These are phyloP conservation scores for Timema cristinae DNA, from an alignment of 2,888 invertebrate genomes.

Conservation along the genomic window DNA sequence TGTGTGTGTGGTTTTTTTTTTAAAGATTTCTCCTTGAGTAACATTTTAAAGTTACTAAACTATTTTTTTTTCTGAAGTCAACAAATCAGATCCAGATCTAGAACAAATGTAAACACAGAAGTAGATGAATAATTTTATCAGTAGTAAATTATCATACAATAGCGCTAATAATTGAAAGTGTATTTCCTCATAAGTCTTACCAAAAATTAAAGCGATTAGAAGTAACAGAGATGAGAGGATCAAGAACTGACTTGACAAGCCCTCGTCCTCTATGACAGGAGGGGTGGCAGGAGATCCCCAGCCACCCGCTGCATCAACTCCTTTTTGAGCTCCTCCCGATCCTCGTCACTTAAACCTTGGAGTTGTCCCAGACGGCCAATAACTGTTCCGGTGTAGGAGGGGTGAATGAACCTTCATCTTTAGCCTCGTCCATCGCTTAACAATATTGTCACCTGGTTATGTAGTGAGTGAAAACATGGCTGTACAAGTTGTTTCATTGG, in stretches of 20 bases:
- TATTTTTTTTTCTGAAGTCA: too few relatives aligned
- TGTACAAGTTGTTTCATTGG: too few relatives aligned
- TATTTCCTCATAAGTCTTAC: slow-evolving; percentile 18
- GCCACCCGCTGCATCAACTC: slow-evolving; percentile 18
- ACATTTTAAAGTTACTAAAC: not conserved
- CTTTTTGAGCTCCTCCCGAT: slow-evolving; percentile 54
- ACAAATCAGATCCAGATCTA: too few relatives aligned
- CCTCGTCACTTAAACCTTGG: slow-evolving; percentile 55
- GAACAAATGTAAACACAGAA: too few relatives aligned
- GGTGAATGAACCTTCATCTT: slow-evolving; percentile 31
- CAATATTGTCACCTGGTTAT: too few relatives aligned
- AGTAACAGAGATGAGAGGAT: slow-evolving; percentile 26
- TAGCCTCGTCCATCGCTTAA: too few relatives aligned
- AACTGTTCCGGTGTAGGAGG: slow-evolving; percentile 55
- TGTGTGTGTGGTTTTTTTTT: not conserved
- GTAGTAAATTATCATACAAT: too few relatives aligned
- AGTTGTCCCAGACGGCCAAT: slow-evolving; percentile 55
- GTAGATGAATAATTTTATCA: too few relatives aligned
- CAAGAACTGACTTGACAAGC: slow-evolving; percentile 21
- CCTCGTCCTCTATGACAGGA: slow-evolving; percentile 15
- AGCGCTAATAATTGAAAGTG: too few relatives aligned
- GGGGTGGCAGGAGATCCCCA: slow-evolving; percentile 10
- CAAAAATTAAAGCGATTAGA: slow-evolving; percentile 24
- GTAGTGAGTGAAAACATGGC: too few relatives aligned
- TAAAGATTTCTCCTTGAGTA: not conserved